These are phyloP conservation scores for Amniataba percoides DNA, from an alignment of 2,797 vertebrate genomes.

Conservation along the genomic window DNA sequence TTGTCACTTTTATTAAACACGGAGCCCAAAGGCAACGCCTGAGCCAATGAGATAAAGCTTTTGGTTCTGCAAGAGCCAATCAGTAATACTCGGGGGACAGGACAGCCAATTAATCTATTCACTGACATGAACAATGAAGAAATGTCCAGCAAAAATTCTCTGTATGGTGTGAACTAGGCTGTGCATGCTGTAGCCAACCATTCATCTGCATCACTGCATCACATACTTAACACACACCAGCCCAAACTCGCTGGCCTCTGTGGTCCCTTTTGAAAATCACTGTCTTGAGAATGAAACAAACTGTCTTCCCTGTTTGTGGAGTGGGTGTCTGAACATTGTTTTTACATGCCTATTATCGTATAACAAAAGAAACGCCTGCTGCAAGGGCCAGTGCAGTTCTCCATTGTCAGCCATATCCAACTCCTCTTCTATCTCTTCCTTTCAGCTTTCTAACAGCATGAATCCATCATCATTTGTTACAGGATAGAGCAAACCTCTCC, in stretches of 20 bases:
- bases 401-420: constrained; percentile 44
- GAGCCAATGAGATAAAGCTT: constrained; percentile 86
- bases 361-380: constrained; percentile 48
- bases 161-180: constrained; percentile 48
- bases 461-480: constrained; percentile 75
- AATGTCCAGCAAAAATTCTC: constrained; percentile 50
- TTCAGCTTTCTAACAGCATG: constrained; percentile 62
- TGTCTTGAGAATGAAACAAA: constrained; percentile 3
- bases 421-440: constrained; percentile 48
- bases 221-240: not conserved
- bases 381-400: constrained; percentile 21
- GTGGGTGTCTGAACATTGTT: constrained; percentile 45
- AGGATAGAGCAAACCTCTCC: constrained; percentile 48
- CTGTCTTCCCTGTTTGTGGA: constrained; percentile 11
- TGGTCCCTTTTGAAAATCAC: constrained; percentile 4
- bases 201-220: constrained; percentile 29
- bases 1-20: constrained; percentile 82
- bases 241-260: constrained; percentile 12
- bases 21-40: constrained; percentile 75
- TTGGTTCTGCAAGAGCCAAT: constrained; percentile 80
- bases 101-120: constrained; percentile 83
- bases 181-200: constrained; percentile 4
- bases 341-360: constrained; percentile 42
- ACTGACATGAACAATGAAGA: constrained; percentile 72
- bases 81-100: constrained; percentile 70